Base-by-base conservation (phyloP, 2,797 vertebrate genomes). In the Buceros bicornis region DNA sequence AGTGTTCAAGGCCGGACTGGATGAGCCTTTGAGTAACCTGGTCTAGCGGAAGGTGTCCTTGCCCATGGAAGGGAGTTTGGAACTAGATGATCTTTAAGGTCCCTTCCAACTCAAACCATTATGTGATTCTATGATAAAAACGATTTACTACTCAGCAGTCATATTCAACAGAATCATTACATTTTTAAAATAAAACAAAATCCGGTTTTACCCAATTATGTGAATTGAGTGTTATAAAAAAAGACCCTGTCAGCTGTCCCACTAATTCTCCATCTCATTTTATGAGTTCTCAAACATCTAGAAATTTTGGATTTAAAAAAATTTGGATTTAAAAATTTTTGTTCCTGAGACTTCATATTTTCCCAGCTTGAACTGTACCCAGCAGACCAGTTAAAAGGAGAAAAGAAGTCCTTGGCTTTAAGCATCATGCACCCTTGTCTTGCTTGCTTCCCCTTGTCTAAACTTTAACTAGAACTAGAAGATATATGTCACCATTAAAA, bases 401-500 rank as follows among this genome's bases (percentile, higher is more conserved):
- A 48, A 22, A 78, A 71, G n/a, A 70, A 67, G 19, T 65, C 33
- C 7, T 84, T 76, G 29, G 5, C 10, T 93, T 87, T 72, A 87
- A 73, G 16, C 6, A 67, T 5, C 10, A 64, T 24, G 5, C 5
- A 66, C 8, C 24, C 8, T 65, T 8, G 66, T 60, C 53, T 85
- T 71, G 22, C 29, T 57, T 64, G 10, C 13, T 83, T 93, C 65
- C 29, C 72, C 85, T 95, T 95, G 53, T 61, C 24, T 82, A 81
- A 95, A 67, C 67, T 95, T 91, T 71, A 89, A 70, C 62, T 80
- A 84, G 78, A 92, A 80, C 80, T 64, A 54, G 47, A 80, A 93
- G 84, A 94, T 90, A 94, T 67, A 94, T 71, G 50, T 5, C 53
- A 81, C 50, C 76, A 81, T 95, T 91, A 94, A 78, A 88, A 93